Evolutionary conservation across 2,888 invertebrate species (phyloP), one percentile per base, ranked within the genome.

Genomic region (Tachystola acroxantha): DNA sequence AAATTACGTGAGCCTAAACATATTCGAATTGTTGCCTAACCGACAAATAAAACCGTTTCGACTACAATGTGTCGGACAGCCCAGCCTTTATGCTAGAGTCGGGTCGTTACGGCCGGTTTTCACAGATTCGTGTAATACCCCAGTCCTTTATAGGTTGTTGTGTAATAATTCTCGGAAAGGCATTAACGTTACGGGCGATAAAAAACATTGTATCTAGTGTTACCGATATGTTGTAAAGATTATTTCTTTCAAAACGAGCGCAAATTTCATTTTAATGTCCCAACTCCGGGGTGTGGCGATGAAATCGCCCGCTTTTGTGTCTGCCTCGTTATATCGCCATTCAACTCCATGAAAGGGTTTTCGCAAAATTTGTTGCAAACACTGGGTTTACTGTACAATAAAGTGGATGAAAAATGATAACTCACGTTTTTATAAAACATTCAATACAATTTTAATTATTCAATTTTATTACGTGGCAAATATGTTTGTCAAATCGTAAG

Each of bases 231-330:
- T 28, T 45, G 42, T 46, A 40, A 37, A 43, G 42, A 45, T 41
- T 48, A 42, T 53, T 55, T 45, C 50, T 45, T 45, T 45, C 36
- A 24, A 35, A 50, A 53, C 47, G 48, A 53, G 41, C 44, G 52
- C 53, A 64, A 64, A 66, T 65, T 61, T 64, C 49, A 53, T 60
- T 66, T 64, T 60, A 60, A 63, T 63, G 55, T 43, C 37, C 37
- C 39, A 34, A 43, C 46, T 43, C 42, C 28, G 38, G 32, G 26
- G 38, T 26, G 37, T 27, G 27, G 37, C 35, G 26, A 36, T 43
- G 59, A 46, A 45, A 65, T 62, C 57, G 42, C 39, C 37, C 47
- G 58, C 50, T 60, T 16, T 51, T 54, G 42, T 53, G 48, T 44
- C 39, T 49, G 10, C 31, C 59, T 58, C 56, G 59, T 65, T 63